Evolutionary conservation across 2,888 invertebrate genomes (phyloP).

Genomic region (Aproaerema taeniolella): DNA sequence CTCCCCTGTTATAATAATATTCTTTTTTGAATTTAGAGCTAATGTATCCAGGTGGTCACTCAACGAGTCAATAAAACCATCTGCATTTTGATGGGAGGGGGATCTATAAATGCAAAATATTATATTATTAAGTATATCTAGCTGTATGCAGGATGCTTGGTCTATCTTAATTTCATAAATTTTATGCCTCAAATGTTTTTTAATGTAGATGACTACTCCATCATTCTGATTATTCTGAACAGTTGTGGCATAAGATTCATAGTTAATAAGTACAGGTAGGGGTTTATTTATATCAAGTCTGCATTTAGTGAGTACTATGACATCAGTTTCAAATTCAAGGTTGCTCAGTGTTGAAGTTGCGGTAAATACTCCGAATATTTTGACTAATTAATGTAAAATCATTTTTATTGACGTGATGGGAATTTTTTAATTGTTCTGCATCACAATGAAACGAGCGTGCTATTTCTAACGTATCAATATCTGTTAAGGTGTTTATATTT

Average conservation of each 20-base stretch:
- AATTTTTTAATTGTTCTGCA: background rate
- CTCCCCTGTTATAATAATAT: background rate
- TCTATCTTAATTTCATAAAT: background rate
- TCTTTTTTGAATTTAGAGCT: background rate
- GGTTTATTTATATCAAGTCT: background rate
- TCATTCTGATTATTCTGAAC: background rate
- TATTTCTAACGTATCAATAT: background rate
- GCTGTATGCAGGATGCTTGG: background rate
- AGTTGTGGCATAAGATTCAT: background rate
- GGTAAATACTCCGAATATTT: slow-evolving; percentile 1
- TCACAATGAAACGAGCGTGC: slow-evolving; percentile 1
- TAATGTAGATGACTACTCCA: background rate
- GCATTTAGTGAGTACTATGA: background rate
- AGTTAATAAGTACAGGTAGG: background rate
- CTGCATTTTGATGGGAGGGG: background rate
- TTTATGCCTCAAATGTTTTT: background rate
- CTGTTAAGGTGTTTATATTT: background rate
- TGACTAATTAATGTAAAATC: background rate
- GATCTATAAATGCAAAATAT: slow-evolving; percentile 1
- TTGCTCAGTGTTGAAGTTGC: background rate
- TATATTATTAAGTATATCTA: background rate
- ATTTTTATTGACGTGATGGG: background rate
- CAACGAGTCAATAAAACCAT: background rate
- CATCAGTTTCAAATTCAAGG: background rate
- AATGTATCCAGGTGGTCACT: background rate